These are phyloP conservation scores for Mesocricetus auratus DNA, from an alignment of 2,113 vertebrate genomes.

Conservation along the genomic window DNA sequence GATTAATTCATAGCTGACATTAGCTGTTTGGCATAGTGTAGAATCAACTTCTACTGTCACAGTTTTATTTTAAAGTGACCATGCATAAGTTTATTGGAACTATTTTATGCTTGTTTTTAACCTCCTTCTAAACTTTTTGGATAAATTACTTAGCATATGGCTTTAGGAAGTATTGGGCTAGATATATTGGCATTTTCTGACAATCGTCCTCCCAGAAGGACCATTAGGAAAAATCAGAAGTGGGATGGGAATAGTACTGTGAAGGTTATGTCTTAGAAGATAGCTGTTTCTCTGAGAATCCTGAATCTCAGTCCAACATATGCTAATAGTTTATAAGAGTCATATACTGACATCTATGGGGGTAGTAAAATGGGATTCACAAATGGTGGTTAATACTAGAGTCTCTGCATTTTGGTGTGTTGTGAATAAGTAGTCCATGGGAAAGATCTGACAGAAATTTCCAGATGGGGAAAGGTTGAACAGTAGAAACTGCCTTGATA, in stretches of 20 bases:
- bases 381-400: background rate
- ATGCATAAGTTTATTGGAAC: constrained; percentile 15
- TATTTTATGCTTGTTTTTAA: constrained; percentile 26
- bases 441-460: constrained; percentile 41
- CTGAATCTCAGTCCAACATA: background rate
- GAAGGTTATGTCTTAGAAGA: background rate
- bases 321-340: background rate
- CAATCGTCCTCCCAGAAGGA: background rate
- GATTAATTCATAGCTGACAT: constrained; percentile 31
- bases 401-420: background rate
- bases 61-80: constrained; percentile 38
- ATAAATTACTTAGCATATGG: constrained; percentile 47
- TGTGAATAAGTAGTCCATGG: background rate
- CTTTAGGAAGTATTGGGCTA: constrained; percentile 21
- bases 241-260: background rate
- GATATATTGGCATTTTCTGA: constrained; percentile 22
- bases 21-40: background rate
- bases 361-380: background rate
- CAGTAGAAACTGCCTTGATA: constrained; percentile 9
- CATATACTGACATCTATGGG: background rate
- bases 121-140: constrained; percentile 19
- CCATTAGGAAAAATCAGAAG: constrained; percentile 47
- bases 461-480: background rate
- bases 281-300: background rate
- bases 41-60: constrained; percentile 5